Evolutionary conservation across 2,888 invertebrate genomes (phyloP).

Genomic region (Unio pictorum): DNA sequence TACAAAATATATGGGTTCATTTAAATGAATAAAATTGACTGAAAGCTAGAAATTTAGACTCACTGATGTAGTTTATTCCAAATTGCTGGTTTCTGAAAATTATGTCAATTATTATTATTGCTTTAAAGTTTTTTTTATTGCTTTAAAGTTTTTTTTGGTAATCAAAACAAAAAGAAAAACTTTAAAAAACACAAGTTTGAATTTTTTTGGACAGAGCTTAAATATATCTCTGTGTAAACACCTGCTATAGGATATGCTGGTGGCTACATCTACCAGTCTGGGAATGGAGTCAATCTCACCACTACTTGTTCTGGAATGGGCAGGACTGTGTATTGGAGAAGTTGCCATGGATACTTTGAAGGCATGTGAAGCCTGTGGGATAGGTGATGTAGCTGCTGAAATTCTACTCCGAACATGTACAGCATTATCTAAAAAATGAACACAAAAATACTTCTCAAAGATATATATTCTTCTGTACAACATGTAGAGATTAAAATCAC

Average conservation of each 20-base stretch:
- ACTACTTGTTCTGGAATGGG: conserved; percentile 8
- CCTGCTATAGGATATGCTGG: conserved; percentile 38
- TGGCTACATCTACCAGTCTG: conserved; percentile 35
- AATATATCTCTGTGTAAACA: too few relatives aligned
- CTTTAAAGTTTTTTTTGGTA: too few relatives aligned
- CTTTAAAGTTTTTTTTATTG: too few relatives aligned
- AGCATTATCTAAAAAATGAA: conserved; percentile 16
- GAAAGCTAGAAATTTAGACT: too few relatives aligned
- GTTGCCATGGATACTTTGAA: conserved; percentile 28
- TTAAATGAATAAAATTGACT: too few relatives aligned
- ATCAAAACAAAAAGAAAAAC: too few relatives aligned
- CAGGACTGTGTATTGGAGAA: conserved; percentile 23
- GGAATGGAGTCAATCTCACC: conserved; percentile 10
- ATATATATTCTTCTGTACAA: too few relatives aligned
- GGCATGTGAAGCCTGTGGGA: conserved; percentile 13
- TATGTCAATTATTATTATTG: too few relatives aligned
- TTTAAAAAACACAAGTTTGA: background rate
- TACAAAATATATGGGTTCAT: too few relatives aligned
- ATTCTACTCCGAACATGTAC: conserved; percentile 26
- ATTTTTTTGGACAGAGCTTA: background rate
- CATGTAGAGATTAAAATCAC: too few relatives aligned
- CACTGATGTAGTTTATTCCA: too few relatives aligned
- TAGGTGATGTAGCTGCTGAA: conserved; percentile 31
- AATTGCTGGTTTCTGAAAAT: too few relatives aligned
- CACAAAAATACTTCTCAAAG: background rate